phyloP scores from a whole-genome alignment of 92 coral and sea anemone genomes.

The Porites rus region DNA sequence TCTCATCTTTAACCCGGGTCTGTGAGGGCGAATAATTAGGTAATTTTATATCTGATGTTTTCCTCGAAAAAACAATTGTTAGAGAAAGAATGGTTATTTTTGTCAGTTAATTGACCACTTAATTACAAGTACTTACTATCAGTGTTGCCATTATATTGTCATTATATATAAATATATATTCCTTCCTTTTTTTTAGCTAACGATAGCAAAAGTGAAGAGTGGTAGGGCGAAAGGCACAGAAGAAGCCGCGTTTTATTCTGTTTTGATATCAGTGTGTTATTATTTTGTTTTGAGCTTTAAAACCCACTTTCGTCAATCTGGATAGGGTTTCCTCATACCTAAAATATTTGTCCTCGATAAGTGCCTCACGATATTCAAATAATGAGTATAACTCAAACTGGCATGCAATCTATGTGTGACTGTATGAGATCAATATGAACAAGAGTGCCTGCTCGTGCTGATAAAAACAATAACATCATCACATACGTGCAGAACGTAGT shows the following conservation, averaged over 20 bases:
- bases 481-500: neutral
- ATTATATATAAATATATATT: too few relatives aligned
- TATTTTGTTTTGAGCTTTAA: neutral
- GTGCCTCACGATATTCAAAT: neutral
- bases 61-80: too few relatives aligned
- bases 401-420: neutral
- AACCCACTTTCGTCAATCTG: neutral
- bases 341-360: neutral
- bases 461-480: neutral
- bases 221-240: too few relatives aligned
- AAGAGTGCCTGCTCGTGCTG: neutral
- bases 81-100: too few relatives aligned
- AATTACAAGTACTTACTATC: too few relatives aligned
- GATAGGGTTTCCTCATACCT: constrained; percentile 23
- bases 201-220: too few relatives aligned
- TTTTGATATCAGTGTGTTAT: neutral
- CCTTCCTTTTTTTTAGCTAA: neutral
- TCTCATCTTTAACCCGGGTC: too few relatives aligned
- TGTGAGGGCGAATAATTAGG: too few relatives aligned
- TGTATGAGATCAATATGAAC: neutral
- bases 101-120: too few relatives aligned
- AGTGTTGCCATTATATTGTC: neutral
- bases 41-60: too few relatives aligned
- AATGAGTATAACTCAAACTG: neutral
- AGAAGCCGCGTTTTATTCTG: neutral